These are phyloP conservation scores for Haemorhous mexicanus DNA, from an alignment of 2,113 vertebrate genomes.

Conservation along the genomic window DNA sequence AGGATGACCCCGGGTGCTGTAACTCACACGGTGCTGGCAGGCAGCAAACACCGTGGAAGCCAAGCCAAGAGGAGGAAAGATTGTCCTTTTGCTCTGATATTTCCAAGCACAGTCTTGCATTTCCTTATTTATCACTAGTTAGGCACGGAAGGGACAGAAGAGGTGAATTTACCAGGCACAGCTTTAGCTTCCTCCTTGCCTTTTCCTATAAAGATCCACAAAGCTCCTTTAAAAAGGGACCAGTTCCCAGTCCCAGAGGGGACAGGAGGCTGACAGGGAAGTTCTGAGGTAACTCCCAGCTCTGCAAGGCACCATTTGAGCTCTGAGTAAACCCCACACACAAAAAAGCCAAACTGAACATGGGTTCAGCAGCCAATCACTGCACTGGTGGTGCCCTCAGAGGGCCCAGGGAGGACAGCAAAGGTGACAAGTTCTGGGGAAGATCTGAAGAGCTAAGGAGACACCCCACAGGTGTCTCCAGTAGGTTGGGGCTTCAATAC, in stretches of 20 bases:
- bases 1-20: background rate
- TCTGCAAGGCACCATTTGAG: background rate
- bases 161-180: background rate
- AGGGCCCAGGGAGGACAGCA: background rate
- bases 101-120: background rate
- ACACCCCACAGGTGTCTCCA: accelerated
- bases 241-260: background rate
- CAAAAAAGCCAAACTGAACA: background rate
- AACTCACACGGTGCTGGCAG: background rate
- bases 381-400: background rate
- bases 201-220: background rate
- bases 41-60: background rate
- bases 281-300: background rate
- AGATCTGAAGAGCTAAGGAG: background rate
- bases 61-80: background rate
- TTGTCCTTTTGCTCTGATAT: background rate
- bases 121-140: background rate
- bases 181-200: background rate
- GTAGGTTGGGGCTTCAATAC: background rate
- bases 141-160: background rate
- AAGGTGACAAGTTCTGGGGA: background rate
- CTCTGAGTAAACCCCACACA: background rate
- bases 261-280: background rate
- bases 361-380: background rate
- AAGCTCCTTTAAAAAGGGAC: background rate